Evolutionary conservation across 2,113 vertebrate species (phyloP), one percentile per base, ranked within the genome.

Genomic region (Dicerorhinus sumatrensis): DNA sequence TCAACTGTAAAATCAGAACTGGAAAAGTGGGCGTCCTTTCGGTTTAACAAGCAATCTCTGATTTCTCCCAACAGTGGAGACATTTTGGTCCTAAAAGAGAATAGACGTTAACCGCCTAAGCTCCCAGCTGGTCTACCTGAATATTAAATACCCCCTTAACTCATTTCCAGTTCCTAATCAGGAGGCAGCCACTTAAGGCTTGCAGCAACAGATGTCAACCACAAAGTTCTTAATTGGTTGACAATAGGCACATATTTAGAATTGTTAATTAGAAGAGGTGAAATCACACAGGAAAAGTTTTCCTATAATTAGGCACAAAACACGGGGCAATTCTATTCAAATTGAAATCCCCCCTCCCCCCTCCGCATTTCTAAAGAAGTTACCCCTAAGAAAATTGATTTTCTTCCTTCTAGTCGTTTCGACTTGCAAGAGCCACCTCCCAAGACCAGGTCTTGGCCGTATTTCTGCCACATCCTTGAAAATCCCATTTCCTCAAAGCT

Each of bases 161-260:
- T 91, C 25, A 18, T 79, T 89, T 86, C 48, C 80, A 93, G 16
- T 80, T 95, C 65, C 80, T 94, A 81, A 87, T 70, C 73, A n/a
- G 20, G 63, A 97, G 91, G 70, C 95, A 91, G 89, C 46, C 85
- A 96, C 85, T 73, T 42, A 82, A 84, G 79, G 92, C 54, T 62
- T 81, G 92, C 58, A 80, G 94, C 92, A 94, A 96, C 98, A 96
- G 83, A 96, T 88, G 96, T 94, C 92, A 94, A 92, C 63, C 62
- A 87, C 65, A 92, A 97, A 95, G 97, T 97, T 97, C 92, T 46
- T 90, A 94, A 96, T 70, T 89, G 83, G 86, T 56, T 92, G 92
- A 94, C 95, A 95, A 93, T 21, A 96, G 92, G 80, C 79, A 80
- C 73, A 56, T 92, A 83, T 97, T 96, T 73, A 88, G 87, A 94